Evolutionary conservation across 2,797 vertebrate genomes (phyloP).

Genomic region (Gymnothorax reevesii): DNA sequence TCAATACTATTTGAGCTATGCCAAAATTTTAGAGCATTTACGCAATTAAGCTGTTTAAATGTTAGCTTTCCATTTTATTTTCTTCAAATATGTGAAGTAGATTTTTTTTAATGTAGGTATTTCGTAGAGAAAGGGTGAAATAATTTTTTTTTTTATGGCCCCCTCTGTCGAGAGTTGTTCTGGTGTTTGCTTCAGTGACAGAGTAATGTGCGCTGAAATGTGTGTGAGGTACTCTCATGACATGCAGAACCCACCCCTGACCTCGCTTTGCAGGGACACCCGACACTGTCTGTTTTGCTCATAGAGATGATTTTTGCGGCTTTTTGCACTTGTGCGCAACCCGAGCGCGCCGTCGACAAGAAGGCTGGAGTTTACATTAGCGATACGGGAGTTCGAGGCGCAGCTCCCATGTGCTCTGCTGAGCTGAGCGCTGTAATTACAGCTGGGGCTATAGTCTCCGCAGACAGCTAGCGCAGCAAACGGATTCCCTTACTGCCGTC

Average conservation of each 20-base stretch:
- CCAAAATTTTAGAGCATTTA: too few relatives aligned
- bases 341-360: constrained; percentile 76
- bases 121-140: neutral
- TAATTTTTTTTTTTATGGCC: constrained; percentile 13
- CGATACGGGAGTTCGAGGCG: constrained; percentile 70
- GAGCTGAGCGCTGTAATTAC: constrained; percentile 85
- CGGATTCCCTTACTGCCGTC: constrained; percentile 80
- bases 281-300: constrained; percentile 76
- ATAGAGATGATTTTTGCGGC: constrained; percentile 79
- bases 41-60: too few relatives aligned
- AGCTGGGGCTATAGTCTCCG: constrained; percentile 66
- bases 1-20: too few relatives aligned
- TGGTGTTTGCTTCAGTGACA: constrained; percentile 17
- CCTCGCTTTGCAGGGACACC: constrained; percentile 50
- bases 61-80: neutral
- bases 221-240: constrained; percentile 49
- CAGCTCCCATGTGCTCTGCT: constrained; percentile 79
- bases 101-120: neutral
- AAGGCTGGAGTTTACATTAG: constrained; percentile 83
- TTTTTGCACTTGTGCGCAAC: constrained; percentile 72
- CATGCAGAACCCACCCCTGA: constrained; percentile 48
- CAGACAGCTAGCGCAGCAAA: constrained; percentile 83
- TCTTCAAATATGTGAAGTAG: constrained; percentile 11
- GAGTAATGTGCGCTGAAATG: neutral
- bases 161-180: constrained; percentile 8